Base-by-base conservation (phyloP, 2,113 vertebrate genomes). In the Stictonetta naevosa region DNA sequence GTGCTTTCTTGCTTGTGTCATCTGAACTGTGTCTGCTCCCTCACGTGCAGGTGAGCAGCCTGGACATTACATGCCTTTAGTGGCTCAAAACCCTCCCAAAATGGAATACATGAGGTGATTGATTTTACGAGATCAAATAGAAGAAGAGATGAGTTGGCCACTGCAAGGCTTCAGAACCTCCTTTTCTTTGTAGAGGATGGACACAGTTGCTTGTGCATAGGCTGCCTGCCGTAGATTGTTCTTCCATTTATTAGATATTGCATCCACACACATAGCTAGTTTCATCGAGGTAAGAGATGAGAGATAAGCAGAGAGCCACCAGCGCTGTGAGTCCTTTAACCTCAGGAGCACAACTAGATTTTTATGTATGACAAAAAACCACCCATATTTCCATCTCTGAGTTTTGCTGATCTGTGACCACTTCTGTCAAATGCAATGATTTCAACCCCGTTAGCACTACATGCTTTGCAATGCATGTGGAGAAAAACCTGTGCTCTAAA, bases 401-500 rank as follows among this genome's bases (percentile, higher is more conserved):
- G 46, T 75, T 81, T 46, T 93, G 83, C 87, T 89, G 33, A 91
- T 95, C 86, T 62, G 3, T n/a, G 79, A 80, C 68, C 76, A 15
- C 38, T 8, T 18, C 82, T 97, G 97, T 98, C 97, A 97, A 20
- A 91, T 77, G 93, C 31, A 1, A 95, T 97, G 81, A 92, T 58
- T 95, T 84, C 91, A 11, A 14, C 33, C 94, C 34, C 74, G 20
- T 84, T 36, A 55, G 50, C 83, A 67, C 26, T 12, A 22, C 18
- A 11, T 38, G 77, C 86, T 83, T 92, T 90, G 76, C 72, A 46
- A 71, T 79, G 95, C 60, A 4, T 21, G 31, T 53, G 72, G 81
- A 62, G 34, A 40, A 78, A 84, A 89, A 93, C 83, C 88, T 8
- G 40, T 19, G 59, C 83, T 48, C 14, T 28, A 55, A 94, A 67